Evolutionary conservation across 2,797 vertebrate species (phyloP), one percentile per base, ranked within the genome.

Genomic region (Enteromius thamalakanensis): DNA sequence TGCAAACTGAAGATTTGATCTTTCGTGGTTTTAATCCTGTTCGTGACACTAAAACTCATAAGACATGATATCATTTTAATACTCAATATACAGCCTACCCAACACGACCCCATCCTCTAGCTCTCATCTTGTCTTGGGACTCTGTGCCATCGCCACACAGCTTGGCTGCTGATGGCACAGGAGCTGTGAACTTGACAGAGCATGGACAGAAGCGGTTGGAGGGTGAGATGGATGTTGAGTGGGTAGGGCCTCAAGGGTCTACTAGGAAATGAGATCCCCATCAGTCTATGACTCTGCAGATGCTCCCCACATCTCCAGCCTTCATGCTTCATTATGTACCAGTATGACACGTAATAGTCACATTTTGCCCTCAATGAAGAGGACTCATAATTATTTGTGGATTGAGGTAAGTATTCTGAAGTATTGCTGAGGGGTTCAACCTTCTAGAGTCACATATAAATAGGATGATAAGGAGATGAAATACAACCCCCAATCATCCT

Each of bases 231-330:
- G 84, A 86, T 86, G 86, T 79, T 37, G 82, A 80, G 68, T 88
- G 91, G 92, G 91, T 84, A 87, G 90, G 94, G 91, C 93, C 90
- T 91, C 92, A 86, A 84, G 93, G 91, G 91, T 91, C 79, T 81
- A 90, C 94, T 87, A 94, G 93, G 93, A 95, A 96, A 97, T 95
- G 94, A 96, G 95, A 96, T 95, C 95, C 92, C 96, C 95, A 94
- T 96, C 96, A 95, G 94, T 95, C 95, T 95, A 93, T 93, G 93
- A 95, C 94, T 94, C 91, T 94, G 95, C 94, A 96, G 96, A 96
- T 94, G 93, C 94, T 95, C 92, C 92, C 92, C 91, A 91, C 93
- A 94, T 93, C 94, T 95, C 93, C 95, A 95, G 95, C 94, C 95
- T 95, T 95, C 94, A 93, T 91, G 95, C 94, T 95, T 96, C 95